These are phyloP conservation scores for Amphipoea oculea DNA, from an alignment of 2,888 invertebrate species.

Conservation along the genomic window DNA sequence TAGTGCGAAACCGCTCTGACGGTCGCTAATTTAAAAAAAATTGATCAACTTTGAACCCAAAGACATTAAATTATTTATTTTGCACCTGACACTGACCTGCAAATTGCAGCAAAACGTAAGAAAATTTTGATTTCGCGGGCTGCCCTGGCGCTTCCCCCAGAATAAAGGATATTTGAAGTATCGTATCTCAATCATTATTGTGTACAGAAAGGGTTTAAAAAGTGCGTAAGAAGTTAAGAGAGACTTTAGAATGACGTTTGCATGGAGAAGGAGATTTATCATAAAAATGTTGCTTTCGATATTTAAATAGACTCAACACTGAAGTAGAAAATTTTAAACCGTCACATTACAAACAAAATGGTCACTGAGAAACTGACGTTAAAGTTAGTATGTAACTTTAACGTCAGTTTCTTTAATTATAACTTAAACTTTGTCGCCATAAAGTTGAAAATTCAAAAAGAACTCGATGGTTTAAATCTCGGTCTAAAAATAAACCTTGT, in stretches of 20 bases:
- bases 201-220: background rate
- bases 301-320: background rate
- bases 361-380: no score
- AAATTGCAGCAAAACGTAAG: no score
- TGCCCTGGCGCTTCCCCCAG: background rate
- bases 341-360: background rate
- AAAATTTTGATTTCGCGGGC: background rate
- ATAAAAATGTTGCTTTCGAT: background rate
- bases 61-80: no score
- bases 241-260: background rate
- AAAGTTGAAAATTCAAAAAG: background rate
- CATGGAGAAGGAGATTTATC: background rate
- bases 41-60: no score
- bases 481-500: background rate
- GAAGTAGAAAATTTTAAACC: background rate
- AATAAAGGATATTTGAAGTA: background rate
- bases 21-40: no score
- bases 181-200: background rate
- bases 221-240: slow-evolving; percentile 25
- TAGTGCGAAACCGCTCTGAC: no score
- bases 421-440: background rate
- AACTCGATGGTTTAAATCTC: background rate
- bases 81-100: no score
- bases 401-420: background rate
- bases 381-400: no score